Percentiles rank a stretch among this genome's conserved stretches.
Evolutionary conservation across 2,797 vertebrate species (phyloP).

Genomic region (Halcyon smyrnensis): DNA sequence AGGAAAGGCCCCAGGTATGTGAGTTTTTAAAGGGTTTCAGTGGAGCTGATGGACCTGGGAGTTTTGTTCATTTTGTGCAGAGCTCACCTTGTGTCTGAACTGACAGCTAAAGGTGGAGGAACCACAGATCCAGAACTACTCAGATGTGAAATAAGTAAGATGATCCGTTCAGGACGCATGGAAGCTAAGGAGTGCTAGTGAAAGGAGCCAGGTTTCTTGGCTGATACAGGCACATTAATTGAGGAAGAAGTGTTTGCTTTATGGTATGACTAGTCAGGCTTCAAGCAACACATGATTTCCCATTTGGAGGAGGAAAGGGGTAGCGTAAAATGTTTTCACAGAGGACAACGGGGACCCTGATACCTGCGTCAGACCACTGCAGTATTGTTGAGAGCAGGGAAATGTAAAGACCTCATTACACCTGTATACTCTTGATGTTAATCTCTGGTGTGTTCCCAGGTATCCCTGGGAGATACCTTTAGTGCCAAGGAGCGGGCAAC

Average conservation of each 20-base stretch:
- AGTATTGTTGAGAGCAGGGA: not conserved
- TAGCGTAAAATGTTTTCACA: not conserved
- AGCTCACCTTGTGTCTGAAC: not conserved
- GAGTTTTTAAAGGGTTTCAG: not conserved
- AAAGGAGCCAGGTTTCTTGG: constrained; percentile 33
- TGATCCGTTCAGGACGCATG: constrained; percentile 19
- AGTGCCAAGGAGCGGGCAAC: not conserved
- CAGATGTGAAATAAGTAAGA: not conserved
- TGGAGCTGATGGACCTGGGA: not conserved
- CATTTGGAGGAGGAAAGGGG: not conserved
- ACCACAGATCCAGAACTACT: not conserved
- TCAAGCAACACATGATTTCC: not conserved
- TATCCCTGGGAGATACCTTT: not conserved
- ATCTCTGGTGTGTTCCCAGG: not conserved
- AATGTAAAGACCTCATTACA: not conserved
- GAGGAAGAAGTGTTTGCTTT: constrained; percentile 45
- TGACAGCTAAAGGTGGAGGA: not conserved
- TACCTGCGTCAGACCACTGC: not conserved
- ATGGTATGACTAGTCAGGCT: constrained; percentile 3
- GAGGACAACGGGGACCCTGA: constrained; percentile 2
- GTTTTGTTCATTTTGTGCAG: not conserved
- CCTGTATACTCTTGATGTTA: not conserved
- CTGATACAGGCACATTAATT: not conserved
- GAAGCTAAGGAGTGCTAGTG: not conserved
- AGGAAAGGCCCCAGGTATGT: not conserved